phyloP scores from a whole-genome alignment of 1,140 invertebrate species.

The Drosophila nikananu region DNA sequence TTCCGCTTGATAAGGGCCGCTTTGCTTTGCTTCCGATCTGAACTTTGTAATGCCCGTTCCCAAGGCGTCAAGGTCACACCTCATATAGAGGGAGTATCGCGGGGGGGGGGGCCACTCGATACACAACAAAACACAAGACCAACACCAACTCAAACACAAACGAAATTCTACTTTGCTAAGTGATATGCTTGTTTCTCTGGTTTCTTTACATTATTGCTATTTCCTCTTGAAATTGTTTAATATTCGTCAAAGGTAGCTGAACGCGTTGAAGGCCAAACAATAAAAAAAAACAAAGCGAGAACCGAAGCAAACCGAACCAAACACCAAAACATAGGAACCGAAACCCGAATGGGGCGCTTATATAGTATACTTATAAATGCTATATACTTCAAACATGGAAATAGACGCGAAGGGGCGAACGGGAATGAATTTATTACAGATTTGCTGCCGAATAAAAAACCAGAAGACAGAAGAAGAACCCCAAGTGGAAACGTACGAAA shows the following conservation, averaged over 20 bases:
- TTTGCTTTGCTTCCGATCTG: conserved; percentile 34
- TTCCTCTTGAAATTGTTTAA: conserved; percentile 78
- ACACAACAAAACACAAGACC: conserved; percentile 4
- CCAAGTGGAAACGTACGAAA: conserved; percentile 62
- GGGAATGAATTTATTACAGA: conserved; percentile 75
- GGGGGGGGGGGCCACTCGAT: conserved; percentile 13
- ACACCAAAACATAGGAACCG: conserved; percentile 52
- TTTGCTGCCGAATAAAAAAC: conserved; percentile 53
- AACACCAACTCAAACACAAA: conserved; percentile 9
- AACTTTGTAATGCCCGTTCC: conserved; percentile 45
- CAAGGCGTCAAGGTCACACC: conserved; percentile 44
- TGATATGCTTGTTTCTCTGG: conserved; percentile 74
- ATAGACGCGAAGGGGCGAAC: conserved; percentile 44
- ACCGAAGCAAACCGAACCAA: conserved; percentile 25
- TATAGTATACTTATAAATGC: conserved; percentile 39
- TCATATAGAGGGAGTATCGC: not conserved
- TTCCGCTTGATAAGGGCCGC: conserved; percentile 25
- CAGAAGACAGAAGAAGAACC: conserved; percentile 36
- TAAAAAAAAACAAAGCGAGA: conserved; percentile 35
- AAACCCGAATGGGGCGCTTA: conserved; percentile 52
- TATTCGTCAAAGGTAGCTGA: conserved; percentile 82
- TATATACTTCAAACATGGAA: conserved; percentile 45
- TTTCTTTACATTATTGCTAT: conserved; percentile 79
- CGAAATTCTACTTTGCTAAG: conserved; percentile 69
- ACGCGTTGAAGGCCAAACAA: conserved; percentile 81